These are phyloP conservation scores for Petaurus breviceps DNA, from an alignment of 2,113 vertebrate genomes.

Conservation along the genomic window DNA sequence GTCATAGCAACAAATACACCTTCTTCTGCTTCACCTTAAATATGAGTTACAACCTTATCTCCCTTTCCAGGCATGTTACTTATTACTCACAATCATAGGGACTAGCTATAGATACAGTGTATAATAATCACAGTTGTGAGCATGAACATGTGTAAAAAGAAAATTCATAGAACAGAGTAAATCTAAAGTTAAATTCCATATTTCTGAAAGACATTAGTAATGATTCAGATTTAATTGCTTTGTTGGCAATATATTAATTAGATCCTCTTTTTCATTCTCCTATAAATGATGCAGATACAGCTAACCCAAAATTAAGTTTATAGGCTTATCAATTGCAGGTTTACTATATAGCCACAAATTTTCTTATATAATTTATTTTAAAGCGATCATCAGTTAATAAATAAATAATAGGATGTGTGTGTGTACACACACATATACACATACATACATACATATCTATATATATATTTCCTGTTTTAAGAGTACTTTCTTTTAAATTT, in stretches of 20 bases:
- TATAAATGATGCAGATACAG: background rate
- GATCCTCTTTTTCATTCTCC: background rate
- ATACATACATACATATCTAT: too few species aligned
- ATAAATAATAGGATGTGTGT: too few species aligned
- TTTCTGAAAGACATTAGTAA: conserved; percentile 33
- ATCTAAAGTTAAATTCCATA: background rate
- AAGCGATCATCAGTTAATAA: background rate
- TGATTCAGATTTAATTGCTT: background rate
- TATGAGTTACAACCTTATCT: too few species aligned
- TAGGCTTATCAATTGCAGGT: background rate
- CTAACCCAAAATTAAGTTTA: background rate
- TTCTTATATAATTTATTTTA: background rate
- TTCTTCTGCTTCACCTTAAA: too few species aligned
- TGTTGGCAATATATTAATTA: background rate
- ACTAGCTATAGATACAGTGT: background rate
- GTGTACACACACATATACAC: too few species aligned
- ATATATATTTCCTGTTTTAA: background rate
- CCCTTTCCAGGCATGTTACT: too few species aligned
- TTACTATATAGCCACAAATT: background rate
- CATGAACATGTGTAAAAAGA: background rate
- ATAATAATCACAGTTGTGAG: background rate
- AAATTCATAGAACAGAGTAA: background rate
- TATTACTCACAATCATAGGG: too few species aligned
- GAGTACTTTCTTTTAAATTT: background rate
- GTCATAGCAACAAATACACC: background rate